Conservation (phyloP, 1,140 invertebrate genomes). For the Drosophila parabipectinata region DNA sequence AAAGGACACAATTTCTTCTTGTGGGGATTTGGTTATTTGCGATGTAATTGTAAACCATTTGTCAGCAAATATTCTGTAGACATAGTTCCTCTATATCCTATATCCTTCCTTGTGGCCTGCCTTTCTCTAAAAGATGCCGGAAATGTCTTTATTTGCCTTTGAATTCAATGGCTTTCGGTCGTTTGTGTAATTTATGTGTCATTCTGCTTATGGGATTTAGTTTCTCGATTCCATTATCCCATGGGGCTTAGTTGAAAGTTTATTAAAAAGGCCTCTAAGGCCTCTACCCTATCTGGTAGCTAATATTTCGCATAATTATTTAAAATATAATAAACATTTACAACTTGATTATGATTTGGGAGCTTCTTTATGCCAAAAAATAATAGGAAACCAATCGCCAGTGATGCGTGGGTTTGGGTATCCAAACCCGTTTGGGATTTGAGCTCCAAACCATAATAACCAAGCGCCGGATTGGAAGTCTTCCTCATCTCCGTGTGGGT, state of each 20-base stretch:
- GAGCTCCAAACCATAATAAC: slow-evolving; percentile 14
- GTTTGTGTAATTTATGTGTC: slow-evolving; percentile 55
- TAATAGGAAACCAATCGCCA: slow-evolving; percentile 8
- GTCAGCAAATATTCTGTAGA: slow-evolving; percentile 65
- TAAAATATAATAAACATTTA: slow-evolving; percentile 27
- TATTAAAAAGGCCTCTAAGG: slow-evolving; percentile 4
- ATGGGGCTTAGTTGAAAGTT: slow-evolving; percentile 32
- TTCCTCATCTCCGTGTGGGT: slow-evolving; percentile 51
- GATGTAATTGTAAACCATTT: slow-evolving; percentile 78
- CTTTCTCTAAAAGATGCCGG: slow-evolving; percentile 53
- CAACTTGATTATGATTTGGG: slow-evolving; percentile 38
- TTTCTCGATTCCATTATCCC: slow-evolving; percentile 8
- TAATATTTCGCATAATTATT: slow-evolving; percentile 16
- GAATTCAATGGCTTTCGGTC: slow-evolving; percentile 44
- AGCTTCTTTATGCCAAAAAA: slow-evolving; percentile 45
- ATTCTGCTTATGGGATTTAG: slow-evolving; percentile 62
- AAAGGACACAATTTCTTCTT: slow-evolving; percentile 45
- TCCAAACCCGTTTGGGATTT: slow-evolving; percentile 30
- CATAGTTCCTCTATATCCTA: slow-evolving; percentile 37
- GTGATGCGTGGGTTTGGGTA: slow-evolving; percentile 30
- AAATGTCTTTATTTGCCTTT: slow-evolving; percentile 76
- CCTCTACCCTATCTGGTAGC: not conserved
- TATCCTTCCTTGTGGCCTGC: slow-evolving; percentile 28
- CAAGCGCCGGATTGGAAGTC: slow-evolving; percentile 28
- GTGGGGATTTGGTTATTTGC: slow-evolving; percentile 59